Percentiles rank a stretch among this genome's conserved stretches.
Evolutionary conservation across 2,797 vertebrate species (phyloP).

Genomic region (Gadopsis bispinosus): DNA sequence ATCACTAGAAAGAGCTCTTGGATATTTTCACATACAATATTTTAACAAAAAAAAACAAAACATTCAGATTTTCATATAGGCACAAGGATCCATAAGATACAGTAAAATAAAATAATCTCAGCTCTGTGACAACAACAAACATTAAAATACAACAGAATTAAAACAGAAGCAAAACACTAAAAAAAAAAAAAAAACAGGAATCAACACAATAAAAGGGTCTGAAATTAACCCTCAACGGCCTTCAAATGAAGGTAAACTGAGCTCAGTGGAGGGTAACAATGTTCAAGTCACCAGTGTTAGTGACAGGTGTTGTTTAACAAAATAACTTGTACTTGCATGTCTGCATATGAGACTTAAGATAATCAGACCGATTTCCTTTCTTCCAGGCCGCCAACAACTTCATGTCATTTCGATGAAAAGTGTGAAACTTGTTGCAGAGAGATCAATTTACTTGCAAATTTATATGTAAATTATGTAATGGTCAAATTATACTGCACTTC

Average conservation of each 20-base stretch:
- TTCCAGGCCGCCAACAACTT: not conserved
- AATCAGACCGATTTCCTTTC: not conserved
- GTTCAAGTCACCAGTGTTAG: not conserved
- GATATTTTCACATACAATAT: constrained; percentile 19
- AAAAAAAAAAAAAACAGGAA: no score
- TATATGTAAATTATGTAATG: not conserved
- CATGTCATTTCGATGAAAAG: not conserved
- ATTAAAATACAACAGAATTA: constrained; percentile 35
- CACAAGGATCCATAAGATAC: constrained; percentile 65
- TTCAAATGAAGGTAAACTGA: not conserved
- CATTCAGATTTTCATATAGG: constrained; percentile 57
- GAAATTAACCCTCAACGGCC: constrained; percentile 13
- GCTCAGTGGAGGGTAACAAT: not conserved
- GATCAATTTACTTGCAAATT: not conserved
- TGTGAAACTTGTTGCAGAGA: constrained; percentile 1
- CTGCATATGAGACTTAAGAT: not conserved
- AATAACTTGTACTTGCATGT: not conserved
- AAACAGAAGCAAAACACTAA: constrained; percentile 8
- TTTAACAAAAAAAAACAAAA: constrained; percentile 14
- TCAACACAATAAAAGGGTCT: constrained; percentile 17
- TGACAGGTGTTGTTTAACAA: no score
- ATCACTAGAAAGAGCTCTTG: constrained; percentile 9
- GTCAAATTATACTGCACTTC: not conserved
- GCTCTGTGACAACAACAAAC: constrained; percentile 32
- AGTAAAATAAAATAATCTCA: constrained; percentile 50